Percentiles rank a stretch among this genome's conserved stretches.
phyloP scores from a whole-genome alignment of 1,140 invertebrate species.

The Ephestia elutella region DNA sequence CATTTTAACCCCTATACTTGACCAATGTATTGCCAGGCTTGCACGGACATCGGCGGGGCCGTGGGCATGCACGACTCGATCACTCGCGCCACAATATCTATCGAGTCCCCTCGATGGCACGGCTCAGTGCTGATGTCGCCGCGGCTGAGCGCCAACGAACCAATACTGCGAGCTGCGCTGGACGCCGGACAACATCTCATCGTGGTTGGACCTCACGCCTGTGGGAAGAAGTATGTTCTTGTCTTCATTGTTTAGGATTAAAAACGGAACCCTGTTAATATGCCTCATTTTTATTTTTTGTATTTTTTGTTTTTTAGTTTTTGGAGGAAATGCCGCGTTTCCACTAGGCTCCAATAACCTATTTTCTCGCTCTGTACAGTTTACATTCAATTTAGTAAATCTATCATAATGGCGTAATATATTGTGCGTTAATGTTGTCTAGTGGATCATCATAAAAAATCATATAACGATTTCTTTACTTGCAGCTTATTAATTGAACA shows the following conservation, averaged over 20 bases:
- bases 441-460: no score
- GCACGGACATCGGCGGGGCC: background rate
- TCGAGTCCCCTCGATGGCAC: background rate
- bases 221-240: constrained; percentile 40
- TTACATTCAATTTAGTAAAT: no score
- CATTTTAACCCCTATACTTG: no score
- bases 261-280: no score
- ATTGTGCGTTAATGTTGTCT: no score
- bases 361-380: no score
- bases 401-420: no score
- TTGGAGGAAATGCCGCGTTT: no score
- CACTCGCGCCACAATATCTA: background rate
- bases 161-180: constrained; percentile 18
- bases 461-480: constrained; percentile 11
- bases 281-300: no score
- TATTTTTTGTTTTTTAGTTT: no score
- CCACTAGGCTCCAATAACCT: no score
- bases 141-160: constrained; percentile 19
- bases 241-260: no score
- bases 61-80: background rate
- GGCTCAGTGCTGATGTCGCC: constrained; percentile 23
- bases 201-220: constrained; percentile 34
- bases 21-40: background rate
- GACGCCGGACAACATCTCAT: constrained; percentile 21
- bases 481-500: constrained; percentile 70